Conservation (phyloP, 1,140 invertebrate genomes). For the Globodera ellingtonae region DNA sequence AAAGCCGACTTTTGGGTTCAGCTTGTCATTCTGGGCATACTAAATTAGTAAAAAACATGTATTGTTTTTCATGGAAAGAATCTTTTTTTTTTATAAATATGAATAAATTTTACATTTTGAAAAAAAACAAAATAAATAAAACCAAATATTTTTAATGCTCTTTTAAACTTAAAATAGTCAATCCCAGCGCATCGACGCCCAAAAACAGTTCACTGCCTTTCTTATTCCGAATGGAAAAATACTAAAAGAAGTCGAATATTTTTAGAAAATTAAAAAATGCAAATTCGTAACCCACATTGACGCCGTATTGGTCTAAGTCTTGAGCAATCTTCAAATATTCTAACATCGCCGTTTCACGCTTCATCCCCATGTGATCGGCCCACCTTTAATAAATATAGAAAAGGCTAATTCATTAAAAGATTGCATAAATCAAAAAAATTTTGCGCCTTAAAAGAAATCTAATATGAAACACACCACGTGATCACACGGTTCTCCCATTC, state of each 20-base stretch:
- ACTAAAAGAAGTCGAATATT: constrained; percentile 62
- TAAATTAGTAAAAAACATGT: not conserved
- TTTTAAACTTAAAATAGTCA: constrained; percentile 69
- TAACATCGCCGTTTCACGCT: constrained; percentile 76
- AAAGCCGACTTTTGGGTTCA: constrained; percentile 97
- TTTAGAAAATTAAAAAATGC: not conserved
- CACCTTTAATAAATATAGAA: constrained; percentile 65
- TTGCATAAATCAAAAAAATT: too few species aligned
- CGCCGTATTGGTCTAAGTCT: constrained; percentile 81
- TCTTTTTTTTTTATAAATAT: not conserved
- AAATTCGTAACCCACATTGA: constrained; percentile 68
- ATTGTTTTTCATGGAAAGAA: not conserved
- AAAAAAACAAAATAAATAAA: too few species aligned
- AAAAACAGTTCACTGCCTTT: constrained; percentile 76
- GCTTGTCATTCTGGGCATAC: constrained; percentile 73
- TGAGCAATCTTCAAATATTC: constrained; percentile 79
- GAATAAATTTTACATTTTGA: too few species aligned
- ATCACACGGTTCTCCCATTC: constrained; percentile 92
- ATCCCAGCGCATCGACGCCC: constrained; percentile 77
- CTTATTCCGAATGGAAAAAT: constrained; percentile 78
- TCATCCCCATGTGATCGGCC: constrained; percentile 86
- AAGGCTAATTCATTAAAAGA: too few species aligned
- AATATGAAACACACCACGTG: constrained; percentile 74
- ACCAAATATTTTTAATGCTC: too few species aligned
- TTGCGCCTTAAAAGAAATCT: not conserved